Percentiles rank a stretch among this genome's conserved stretches.
These are phyloP conservation scores for Nematolebias whitei DNA, from an alignment of 2,113 vertebrate species.

Conservation along the genomic window DNA sequence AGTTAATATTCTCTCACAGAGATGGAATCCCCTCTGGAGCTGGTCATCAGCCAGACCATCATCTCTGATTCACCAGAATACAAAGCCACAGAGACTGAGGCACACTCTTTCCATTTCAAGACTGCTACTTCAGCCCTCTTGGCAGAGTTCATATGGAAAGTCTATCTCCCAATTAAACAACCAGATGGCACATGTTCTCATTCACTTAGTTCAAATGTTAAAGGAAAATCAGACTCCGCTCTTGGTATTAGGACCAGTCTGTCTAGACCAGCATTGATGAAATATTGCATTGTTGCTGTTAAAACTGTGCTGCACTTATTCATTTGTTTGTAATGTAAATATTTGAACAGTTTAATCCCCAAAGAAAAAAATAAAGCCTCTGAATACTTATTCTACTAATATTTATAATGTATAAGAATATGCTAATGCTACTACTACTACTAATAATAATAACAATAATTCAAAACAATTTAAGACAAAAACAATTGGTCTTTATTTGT, in stretches of 20 bases:
- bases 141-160: constrained; percentile 24
- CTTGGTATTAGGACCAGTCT: constrained; percentile 25
- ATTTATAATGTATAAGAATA: too few relatives aligned
- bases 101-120: constrained; percentile 33
- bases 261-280: constrained; percentile 6
- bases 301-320: constrained; percentile 12
- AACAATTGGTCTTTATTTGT: too few relatives aligned
- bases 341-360: too few relatives aligned
- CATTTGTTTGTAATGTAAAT: too few relatives aligned
- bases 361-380: too few relatives aligned
- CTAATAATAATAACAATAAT: too few relatives aligned
- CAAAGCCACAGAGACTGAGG: background rate
- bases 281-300: background rate
- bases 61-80: background rate
- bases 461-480: too few relatives aligned
- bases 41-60: background rate
- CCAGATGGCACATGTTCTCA: constrained; percentile 11
- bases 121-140: background rate
- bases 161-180: constrained; percentile 22
- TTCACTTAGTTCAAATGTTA: constrained; percentile 20
- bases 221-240: constrained; percentile 38
- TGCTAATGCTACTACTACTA: too few relatives aligned
- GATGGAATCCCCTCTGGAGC: background rate
- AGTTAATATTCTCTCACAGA: background rate
- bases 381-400: too few relatives aligned